phyloP scores from a whole-genome alignment of 2,797 vertebrate species.

The Kryptopterus vitreolus region DNA sequence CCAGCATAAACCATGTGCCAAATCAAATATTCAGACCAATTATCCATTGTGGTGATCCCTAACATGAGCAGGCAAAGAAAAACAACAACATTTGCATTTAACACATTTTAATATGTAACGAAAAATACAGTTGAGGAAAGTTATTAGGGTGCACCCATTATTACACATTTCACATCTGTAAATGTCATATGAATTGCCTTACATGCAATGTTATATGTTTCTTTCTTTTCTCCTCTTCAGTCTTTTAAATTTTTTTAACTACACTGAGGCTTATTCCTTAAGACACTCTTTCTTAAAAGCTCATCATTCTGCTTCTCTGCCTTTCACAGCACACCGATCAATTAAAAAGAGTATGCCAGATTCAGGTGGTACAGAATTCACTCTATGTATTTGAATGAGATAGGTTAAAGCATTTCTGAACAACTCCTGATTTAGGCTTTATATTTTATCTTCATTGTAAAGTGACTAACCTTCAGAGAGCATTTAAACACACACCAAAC shows the following conservation, averaged over 20 bases:
- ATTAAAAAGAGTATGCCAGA: slow-evolving; percentile 57
- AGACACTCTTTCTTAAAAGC: slow-evolving; percentile 12
- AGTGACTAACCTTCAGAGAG: neutral
- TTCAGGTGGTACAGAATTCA: slow-evolving; percentile 46
- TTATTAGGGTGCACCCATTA: neutral
- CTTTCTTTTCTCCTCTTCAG: neutral
- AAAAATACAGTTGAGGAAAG: neutral
- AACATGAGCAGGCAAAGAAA: too few relatives aligned
- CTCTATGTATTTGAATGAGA: slow-evolving; percentile 33
- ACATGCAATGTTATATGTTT: slow-evolving; percentile 3
- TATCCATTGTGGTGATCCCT: too few relatives aligned
- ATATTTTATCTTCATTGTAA: slow-evolving; percentile 30
- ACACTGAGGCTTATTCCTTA: slow-evolving; percentile 16
- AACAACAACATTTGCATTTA: neutral
- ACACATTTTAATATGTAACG: neutral
- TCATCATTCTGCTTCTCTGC: slow-evolving; percentile 1
- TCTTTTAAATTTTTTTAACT: neutral
- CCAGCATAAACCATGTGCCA: too few relatives aligned
- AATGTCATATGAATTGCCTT: slow-evolving; percentile 38
- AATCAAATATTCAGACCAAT: too few relatives aligned
- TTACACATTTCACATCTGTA: slow-evolving; percentile 35
- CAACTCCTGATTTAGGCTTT: neutral
- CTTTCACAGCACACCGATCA: slow-evolving; percentile 56
- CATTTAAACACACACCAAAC: neutral
- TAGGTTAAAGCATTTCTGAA: slow-evolving; percentile 35